A percentile compares a stretch with the other conserved stretches of the same genome.
phyloP scores from a whole-genome alignment of 2,113 vertebrate species.

The Pomatorhinus ruficollis region DNA sequence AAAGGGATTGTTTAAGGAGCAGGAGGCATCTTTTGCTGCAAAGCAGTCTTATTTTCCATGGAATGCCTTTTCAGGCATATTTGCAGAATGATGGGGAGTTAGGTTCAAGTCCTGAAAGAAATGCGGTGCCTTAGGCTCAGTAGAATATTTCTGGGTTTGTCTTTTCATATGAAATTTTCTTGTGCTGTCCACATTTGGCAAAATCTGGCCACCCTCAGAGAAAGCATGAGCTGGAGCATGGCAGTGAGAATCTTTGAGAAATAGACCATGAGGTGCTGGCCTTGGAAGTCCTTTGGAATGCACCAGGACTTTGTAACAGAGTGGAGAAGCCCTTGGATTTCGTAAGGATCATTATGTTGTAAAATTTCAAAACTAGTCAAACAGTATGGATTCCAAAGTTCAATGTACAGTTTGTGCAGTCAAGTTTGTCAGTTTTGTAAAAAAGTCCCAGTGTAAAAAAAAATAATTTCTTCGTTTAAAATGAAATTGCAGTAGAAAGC shows the following conservation, averaged over 20 bases:
- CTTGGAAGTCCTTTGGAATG: not conserved
- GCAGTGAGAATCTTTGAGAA: not conserved
- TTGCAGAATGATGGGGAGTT: not conserved
- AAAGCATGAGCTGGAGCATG: not conserved
- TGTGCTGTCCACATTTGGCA: not conserved
- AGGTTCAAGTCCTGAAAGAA: not conserved
- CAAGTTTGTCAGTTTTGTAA: not conserved
- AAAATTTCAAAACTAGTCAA: not conserved
- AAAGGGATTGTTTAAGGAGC: slow-evolving; percentile 45
- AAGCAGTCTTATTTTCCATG: not conserved
- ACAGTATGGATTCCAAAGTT: not conserved
- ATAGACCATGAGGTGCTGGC: not conserved
- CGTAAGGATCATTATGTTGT: not conserved
- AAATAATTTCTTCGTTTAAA: not conserved
- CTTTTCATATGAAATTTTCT: not conserved
- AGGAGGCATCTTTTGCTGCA: not conserved
- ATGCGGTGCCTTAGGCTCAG: not conserved
- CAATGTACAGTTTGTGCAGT: not conserved
- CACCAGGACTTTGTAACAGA: accelerated
- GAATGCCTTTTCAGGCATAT: not conserved
- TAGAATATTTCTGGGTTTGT: not conserved
- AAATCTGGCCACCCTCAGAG: not conserved
- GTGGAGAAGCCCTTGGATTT: not conserved
- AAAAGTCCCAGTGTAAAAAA: not conserved
- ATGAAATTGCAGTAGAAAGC: not conserved